Base-by-base conservation (phyloP, 2,113 vertebrate species). In the Butorides virescens region DNA sequence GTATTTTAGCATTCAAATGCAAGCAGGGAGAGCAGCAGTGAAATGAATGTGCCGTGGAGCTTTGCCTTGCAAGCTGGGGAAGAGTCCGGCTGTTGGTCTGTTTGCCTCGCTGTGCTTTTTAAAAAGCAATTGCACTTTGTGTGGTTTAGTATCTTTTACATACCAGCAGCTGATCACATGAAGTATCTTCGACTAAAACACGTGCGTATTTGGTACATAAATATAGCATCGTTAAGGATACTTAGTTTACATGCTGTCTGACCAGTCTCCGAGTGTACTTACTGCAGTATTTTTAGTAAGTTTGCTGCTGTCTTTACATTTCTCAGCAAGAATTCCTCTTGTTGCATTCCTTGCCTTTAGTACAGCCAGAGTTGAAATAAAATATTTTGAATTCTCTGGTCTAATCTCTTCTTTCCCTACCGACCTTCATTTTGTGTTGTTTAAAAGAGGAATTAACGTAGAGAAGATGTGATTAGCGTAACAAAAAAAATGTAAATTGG, bases 381-480 rank as follows among this genome's bases (percentile, higher is more conserved):
- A 96, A 90, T 97, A 76, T 93, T 97, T 96, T 91, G 61, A 90
- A 91, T 97, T 96, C 92, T 94, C 71, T 86, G 11, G 29, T 94
- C 58, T 88, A 76, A 94, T 93, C 30, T 85, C 25, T 53, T 88
- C 39, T 87, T 95, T 90, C 46, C n/a, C 32, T 53, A 17, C 47
- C 85, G 84, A 92, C 53, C 68, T 95, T 85, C 7, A 7, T 73
- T 91, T 92, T 70, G 13, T 58, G 22, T 47, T 82, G 42, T 77
- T 92, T 79, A n/a, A 39, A 85, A 70, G 58, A 86, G n/a, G 66
- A 91, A 63, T 91, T 92, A 63, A 56, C 22, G 67, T 61, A 53
- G 70, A 61, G 32, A 75, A 61, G 32, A 70, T 68, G 83, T 1
- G 3, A 19, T 79, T 73, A 86, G 58, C 1, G 1, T 36, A 55